Evolutionary conservation across 2,888 invertebrate genomes (phyloP).

Genomic region (Aleiodes testaceus): DNA sequence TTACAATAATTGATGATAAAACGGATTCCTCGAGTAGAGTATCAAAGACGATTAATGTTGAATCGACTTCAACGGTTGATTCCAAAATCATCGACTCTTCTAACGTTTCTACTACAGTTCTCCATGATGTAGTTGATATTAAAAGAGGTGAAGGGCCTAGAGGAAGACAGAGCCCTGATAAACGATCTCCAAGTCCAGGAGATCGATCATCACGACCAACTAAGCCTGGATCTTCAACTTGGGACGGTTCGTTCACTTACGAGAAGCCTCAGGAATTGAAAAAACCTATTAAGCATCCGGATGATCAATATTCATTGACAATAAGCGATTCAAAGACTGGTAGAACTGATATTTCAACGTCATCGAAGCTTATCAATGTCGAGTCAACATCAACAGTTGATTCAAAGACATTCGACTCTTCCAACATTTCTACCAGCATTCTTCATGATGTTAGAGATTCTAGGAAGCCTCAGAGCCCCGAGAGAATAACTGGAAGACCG

Average conservation of each 20-base stretch:
- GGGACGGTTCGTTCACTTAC: conserved; percentile 64
- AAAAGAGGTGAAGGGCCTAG: background rate
- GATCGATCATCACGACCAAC: conserved; percentile 57
- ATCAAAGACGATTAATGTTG: conserved; percentile 45
- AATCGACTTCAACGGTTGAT: conserved; percentile 47
- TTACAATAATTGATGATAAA: conserved; percentile 35
- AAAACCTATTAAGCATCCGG: conserved; percentile 30
- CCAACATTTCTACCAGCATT: conserved; percentile 46
- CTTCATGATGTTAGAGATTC: conserved; percentile 33
- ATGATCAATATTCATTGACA: conserved; percentile 23
- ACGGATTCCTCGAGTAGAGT: conserved; percentile 30
- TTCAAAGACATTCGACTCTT: conserved; percentile 50
- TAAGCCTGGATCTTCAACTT: conserved; percentile 65
- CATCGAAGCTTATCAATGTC: conserved; percentile 44
- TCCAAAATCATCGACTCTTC: conserved; percentile 50
- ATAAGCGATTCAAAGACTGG: conserved; percentile 34
- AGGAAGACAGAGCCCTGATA: conserved; percentile 52
- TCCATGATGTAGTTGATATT: conserved; percentile 15
- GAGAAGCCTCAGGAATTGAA: conserved; percentile 55
- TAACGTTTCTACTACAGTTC: background rate
- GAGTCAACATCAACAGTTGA: conserved; percentile 47
- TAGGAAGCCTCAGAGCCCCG: conserved; percentile 18
- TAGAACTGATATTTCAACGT: conserved; percentile 29
- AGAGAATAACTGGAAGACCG: conserved; percentile 25
- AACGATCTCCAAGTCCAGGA: conserved; percentile 49